Base-by-base conservation (phyloP, 2,888 invertebrate genomes). In the Cephus sareptanus region DNA sequence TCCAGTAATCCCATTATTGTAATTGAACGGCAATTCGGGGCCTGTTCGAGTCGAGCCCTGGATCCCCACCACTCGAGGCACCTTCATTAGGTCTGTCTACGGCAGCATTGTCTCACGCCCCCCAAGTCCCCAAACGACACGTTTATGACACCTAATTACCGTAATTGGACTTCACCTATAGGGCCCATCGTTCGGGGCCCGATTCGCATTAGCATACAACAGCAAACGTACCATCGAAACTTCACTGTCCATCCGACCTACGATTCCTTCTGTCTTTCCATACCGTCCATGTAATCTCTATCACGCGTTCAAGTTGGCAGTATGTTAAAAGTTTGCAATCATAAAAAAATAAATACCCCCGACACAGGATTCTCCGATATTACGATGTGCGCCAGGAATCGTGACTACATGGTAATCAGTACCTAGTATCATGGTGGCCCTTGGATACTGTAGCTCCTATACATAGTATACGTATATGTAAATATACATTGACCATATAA, bases 61-160 rank as follows among this genome's bases (percentile, higher is more conserved):
- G 37, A 13, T 4, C 37, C 71, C 71, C 71, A 23, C 71, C 31
- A 23, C 71, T 15, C 71, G 2, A 31, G 75, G 37, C 73, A 40
- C 73, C 73, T 56, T 40, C 23, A 23, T 40, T 56, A 56, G 23
- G 6, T 71, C 37, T 31, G 33, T 77, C 75, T 70, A 35, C 73
- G 78, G 78, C 78, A 68, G 75, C 75, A 76, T 76, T 75, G 78
- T 76, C 78, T 73, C 78, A 76, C 78, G 75, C 78, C 78, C 76
- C 35, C 76, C 56, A n/a, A 73, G 78, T 34, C 34, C 15, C 77
- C 81, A 79, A 76, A 77, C 77, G 81, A 81, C 80, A 79, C 83
- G 82, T 84, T 86, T 86, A 85, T 82, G 83, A 78, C 82, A 83
- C 75, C 84, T 86, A 87, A 85, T 87, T 86, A 85, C 82, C 82